Evolutionary conservation across 2,113 vertebrate genomes (phyloP).

Genomic region (Psammodynastes pulverulentus): DNA sequence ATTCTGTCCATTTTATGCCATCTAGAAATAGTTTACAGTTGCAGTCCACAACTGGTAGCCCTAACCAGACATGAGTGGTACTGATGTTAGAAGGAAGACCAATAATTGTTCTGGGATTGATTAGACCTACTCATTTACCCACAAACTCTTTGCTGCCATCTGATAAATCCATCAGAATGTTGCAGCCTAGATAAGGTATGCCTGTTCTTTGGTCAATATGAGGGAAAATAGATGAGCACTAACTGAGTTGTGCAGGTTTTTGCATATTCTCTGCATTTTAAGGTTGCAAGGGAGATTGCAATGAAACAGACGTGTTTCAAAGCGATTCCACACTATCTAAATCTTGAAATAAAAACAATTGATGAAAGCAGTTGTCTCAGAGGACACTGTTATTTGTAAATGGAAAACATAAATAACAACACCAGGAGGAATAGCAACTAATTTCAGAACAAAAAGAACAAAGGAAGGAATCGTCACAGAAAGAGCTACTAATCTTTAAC

Average conservation of each 20-base stretch:
- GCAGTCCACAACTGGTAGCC: background rate
- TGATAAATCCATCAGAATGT: background rate
- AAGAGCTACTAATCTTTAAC: background rate
- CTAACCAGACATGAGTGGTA: background rate
- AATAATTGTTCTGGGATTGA: background rate
- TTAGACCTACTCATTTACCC: background rate
- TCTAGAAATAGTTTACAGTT: background rate
- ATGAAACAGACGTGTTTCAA: background rate
- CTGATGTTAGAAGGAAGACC: background rate
- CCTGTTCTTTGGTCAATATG: background rate
- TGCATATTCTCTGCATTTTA: background rate
- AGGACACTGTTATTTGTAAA: background rate
- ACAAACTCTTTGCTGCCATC: background rate
- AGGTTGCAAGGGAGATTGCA: background rate
- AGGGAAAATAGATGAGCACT: background rate
- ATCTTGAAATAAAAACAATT: background rate
- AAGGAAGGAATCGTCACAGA: background rate
- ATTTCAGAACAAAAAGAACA: background rate
- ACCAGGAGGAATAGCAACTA: background rate
- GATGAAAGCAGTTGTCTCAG: background rate
- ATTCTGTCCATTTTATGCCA: background rate
- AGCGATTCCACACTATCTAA: background rate
- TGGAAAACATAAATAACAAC: background rate
- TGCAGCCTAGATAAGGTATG: background rate
- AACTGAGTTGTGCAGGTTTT: background rate